Percentiles rank a stretch among this genome's conserved stretches.
Evolutionary conservation across 2,888 invertebrate genomes (phyloP).

Genomic region (Orthonevra nobilis): DNA sequence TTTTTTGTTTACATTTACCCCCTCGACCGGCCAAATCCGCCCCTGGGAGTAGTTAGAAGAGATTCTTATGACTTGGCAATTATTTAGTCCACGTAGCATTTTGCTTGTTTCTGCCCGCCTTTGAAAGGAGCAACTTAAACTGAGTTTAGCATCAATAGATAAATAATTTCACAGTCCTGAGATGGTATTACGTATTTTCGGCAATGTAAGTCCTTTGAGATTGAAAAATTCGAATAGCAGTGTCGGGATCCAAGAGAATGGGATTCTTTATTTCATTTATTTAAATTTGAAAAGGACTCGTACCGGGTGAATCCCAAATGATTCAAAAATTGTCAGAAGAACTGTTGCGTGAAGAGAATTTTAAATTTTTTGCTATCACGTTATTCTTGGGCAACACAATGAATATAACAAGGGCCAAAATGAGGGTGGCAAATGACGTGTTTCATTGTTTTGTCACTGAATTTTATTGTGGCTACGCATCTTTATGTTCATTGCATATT

Average conservation of each 20-base stretch:
- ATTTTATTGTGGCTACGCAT: slow-evolving; percentile 6
- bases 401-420: not conserved
- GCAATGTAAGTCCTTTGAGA: slow-evolving; percentile 41
- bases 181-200: slow-evolving; percentile 10
- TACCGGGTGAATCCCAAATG: slow-evolving; percentile 35
- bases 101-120: slow-evolving; percentile 11
- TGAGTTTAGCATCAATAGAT: slow-evolving; percentile 44
- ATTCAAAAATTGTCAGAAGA: slow-evolving; percentile 52
- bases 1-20: slow-evolving; percentile 27
- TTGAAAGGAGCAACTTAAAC: not conserved
- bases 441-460: slow-evolving; percentile 41
- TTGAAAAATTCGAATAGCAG: not conserved
- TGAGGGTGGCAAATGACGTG: slow-evolving; percentile 5
- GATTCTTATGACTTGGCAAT: slow-evolving; percentile 48
- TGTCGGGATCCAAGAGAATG: not conserved
- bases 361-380: slow-evolving; percentile 9
- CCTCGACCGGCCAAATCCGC: not conserved
- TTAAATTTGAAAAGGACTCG: slow-evolving; percentile 33
- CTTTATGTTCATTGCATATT: not conserved
- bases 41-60: slow-evolving; percentile 36
- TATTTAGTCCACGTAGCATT: slow-evolving; percentile 53
- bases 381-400: not conserved
- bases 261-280: slow-evolving; percentile 34
- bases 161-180: slow-evolving; percentile 43
- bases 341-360: slow-evolving; percentile 53